A percentile compares a stretch with the other conserved stretches of the same genome.
phyloP scores from a whole-genome alignment of 2,888 invertebrate species.

The Sympetrum striolatum region DNA sequence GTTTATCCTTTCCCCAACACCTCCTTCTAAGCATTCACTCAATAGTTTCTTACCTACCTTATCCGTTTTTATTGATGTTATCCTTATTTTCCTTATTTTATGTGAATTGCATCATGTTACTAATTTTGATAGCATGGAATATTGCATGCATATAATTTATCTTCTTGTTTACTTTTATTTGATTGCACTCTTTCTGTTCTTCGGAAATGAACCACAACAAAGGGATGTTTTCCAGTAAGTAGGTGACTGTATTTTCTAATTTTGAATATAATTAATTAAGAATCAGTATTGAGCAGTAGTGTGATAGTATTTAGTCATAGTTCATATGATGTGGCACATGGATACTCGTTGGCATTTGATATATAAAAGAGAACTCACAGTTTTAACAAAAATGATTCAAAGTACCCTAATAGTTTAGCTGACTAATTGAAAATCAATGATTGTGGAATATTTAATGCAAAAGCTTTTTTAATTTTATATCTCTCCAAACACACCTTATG shows the following conservation, averaged over 20 bases:
- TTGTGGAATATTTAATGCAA: constrained; percentile 35
- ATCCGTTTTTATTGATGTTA: constrained; percentile 49
- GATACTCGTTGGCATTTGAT: constrained; percentile 14
- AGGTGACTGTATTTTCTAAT: constrained; percentile 57
- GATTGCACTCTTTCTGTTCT: constrained; percentile 72
- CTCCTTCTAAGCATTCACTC: constrained; percentile 44
- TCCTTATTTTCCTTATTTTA: constrained; percentile 50
- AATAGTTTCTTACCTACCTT: constrained; percentile 35
- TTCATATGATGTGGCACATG: constrained; percentile 38
- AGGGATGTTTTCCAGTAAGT: constrained; percentile 81
- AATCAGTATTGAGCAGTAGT: constrained; percentile 38
- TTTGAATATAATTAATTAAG: constrained; percentile 32
- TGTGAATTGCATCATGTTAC: constrained; percentile 49
- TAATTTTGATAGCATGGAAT: constrained; percentile 50
- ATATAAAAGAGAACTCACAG: constrained; percentile 1
- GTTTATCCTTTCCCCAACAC: not conserved
- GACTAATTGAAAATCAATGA: constrained; percentile 27
- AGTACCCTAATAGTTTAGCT: constrained; percentile 27
- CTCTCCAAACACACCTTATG: constrained; percentile 35
- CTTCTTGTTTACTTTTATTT: constrained; percentile 56
- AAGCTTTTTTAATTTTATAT: constrained; percentile 25
- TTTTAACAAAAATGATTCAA: constrained; percentile 31
- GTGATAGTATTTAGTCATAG: constrained; percentile 29
- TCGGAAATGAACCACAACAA: constrained; percentile 67
- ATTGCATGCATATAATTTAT: constrained; percentile 51